Conservation (phyloP, 2,888 invertebrate species). For the Empis livida region DNA sequence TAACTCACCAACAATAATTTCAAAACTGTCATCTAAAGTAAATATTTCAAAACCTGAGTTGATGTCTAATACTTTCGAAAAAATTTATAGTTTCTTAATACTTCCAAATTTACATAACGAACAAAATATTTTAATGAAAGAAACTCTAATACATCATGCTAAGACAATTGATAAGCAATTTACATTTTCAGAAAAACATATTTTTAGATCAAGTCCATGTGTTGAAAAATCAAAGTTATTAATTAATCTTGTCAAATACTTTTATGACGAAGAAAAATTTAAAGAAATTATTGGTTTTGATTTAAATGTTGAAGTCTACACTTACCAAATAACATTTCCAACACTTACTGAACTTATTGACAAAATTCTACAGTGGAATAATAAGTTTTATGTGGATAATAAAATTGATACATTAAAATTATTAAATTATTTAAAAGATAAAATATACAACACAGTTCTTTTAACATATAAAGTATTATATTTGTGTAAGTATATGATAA, state of each 20-base stretch:
- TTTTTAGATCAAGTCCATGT: too few species aligned
- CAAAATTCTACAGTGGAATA: background rate
- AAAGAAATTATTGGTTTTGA: constrained; percentile 4
- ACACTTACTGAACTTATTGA: background rate
- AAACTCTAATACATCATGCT: background rate
- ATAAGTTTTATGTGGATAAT: constrained; percentile 32
- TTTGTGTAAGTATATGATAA: constrained; percentile 39
- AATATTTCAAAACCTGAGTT: background rate
- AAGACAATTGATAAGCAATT: too few species aligned
- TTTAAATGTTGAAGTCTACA: constrained; percentile 1
- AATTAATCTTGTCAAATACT: background rate
- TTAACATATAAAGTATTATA: constrained; percentile 41
- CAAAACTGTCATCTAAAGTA: background rate
- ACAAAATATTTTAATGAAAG: background rate
- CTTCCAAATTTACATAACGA: too few species aligned
- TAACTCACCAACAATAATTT: background rate
- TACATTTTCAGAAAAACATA: too few species aligned
- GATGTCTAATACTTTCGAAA: background rate
- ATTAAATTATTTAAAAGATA: constrained; percentile 38
- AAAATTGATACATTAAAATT: constrained; percentile 42
- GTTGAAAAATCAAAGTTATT: too few species aligned
- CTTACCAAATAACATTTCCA: background rate
- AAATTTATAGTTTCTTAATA: too few species aligned
- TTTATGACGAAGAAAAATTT: constrained; percentile 8
- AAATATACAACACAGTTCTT: constrained; percentile 37